Base-by-base conservation (phyloP, 2,113 vertebrate species). In the Brevimyrus niger region DNA sequence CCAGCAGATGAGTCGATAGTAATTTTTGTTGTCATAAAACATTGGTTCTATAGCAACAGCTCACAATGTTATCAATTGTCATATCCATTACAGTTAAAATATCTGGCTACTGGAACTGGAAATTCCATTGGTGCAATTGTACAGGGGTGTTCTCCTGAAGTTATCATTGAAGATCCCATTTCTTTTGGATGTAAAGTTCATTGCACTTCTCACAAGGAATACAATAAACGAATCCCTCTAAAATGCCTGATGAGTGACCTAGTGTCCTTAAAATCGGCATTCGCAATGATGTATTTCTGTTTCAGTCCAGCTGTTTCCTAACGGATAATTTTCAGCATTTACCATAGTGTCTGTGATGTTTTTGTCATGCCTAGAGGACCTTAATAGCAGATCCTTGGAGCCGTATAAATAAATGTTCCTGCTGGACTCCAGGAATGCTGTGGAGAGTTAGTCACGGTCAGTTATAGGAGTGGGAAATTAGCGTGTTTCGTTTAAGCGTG, bases 401-500 rank as follows among this genome's bases (percentile, higher is more conserved):
- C 73, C 17, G 15, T 19, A 42, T 80, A 80, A 80, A 42, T 80
- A 80, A 42, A 80, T 80, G 73, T 80, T 80, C 73, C 73, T 80
- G 4, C n/a, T 86, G 44, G 47, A 48, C 83, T 50, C 47, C n/a
- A 27, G 83, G 44, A 86, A 87, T 94, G 92, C 92, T 92, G 91
- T 92, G 90, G 94, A 91, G 89, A 94, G 94, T 93, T 95, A 95
- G 93, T 94, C 94, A 92, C 69, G 92, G 94, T 93, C 92, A 93
- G 35, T 92, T 90, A 48, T 48, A 27, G n/a, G 31, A 85, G 23
- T 85, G 82, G 93, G 92, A 91, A 90, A 90, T 91, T 90, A 55
- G 19, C 93, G 94, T 96, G 94, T 95, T 97, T 96, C 94, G 91
- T 96, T 95, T 96, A 94, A 94, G 94, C 94, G 91, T 93, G 93